Percentiles rank a stretch among this genome's conserved stretches.
These are phyloP conservation scores for Megalops atlanticus DNA, from an alignment of 2,113 vertebrate species.

Conservation along the genomic window DNA sequence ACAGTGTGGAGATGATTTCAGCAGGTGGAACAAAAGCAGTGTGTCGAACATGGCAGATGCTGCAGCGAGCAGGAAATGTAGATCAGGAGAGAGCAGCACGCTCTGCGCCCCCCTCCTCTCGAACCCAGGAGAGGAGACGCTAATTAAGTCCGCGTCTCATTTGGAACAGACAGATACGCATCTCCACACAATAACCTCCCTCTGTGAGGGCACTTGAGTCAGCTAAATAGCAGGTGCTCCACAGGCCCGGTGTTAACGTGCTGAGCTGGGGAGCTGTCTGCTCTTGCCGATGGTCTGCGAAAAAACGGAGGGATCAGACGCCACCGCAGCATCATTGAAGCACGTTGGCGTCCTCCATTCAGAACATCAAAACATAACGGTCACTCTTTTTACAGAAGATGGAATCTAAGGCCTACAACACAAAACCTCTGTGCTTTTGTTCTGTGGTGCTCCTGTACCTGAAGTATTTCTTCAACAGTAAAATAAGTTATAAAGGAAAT, in stretches of 20 bases:
- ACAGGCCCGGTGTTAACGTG: background rate
- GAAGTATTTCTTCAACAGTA: background rate
- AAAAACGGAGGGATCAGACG: background rate
- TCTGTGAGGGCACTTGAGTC: background rate
- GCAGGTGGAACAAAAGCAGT: background rate
- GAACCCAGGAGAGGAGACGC: background rate
- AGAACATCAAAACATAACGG: background rate
- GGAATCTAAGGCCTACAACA: background rate
- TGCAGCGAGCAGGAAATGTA: background rate
- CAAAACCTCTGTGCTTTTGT: background rate
- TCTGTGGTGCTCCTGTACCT: background rate
- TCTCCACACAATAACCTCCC: background rate
- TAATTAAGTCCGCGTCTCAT: background rate
- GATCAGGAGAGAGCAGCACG: background rate
- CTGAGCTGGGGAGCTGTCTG: too few species aligned
- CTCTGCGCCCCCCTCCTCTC: background rate
- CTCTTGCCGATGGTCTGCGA: background rate
- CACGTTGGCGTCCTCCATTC: background rate
- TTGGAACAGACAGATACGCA: background rate
- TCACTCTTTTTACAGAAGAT: background rate
- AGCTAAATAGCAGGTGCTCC: background rate
- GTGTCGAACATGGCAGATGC: background rate
- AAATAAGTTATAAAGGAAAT: background rate
- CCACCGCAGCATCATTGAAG: background rate
- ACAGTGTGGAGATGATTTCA: background rate